Evolutionary conservation across 2,888 invertebrate species (phyloP), one percentile per base, ranked within the genome.

Genomic region (Ectropis crepuscularia): DNA sequence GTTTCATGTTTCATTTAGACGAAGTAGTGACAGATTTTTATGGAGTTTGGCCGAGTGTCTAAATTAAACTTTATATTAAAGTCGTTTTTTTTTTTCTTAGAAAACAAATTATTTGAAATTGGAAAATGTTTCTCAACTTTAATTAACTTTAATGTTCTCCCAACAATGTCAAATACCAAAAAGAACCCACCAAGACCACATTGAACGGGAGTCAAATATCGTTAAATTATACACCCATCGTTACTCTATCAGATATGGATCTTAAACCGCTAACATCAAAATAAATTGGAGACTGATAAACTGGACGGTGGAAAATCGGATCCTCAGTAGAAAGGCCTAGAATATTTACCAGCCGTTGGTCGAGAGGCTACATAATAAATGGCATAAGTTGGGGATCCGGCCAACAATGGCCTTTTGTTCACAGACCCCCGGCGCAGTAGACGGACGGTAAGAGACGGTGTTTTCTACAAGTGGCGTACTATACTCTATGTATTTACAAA

Each of bases 301-400:
- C 63, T 62, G 67, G 68, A 71, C 67, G 68, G 63, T 69, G 55
- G 62, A 68, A 70, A 70, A 70, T 74, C 63, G 67, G 61, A 69
- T 67, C 68, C 67, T 64, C 64, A 43, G 60, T 62, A 57, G 68
- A 67, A 64, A 69, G 67, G 68, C 63, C 73, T 65, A 68, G 70
- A 75, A 75, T 80, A 81, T 83, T 82, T 81, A 80, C 76, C 78
- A 80, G 73, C 77, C 78, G 76, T 72, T 74, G 77, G 81, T 74
- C 75, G 69, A 68, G 74, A 70, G 81, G 72, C 65, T 77, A 76
- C 76, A 79, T 83, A 83, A 86, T 85, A 77, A 85, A 86, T 85
- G 83, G 83, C 79, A 74, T 81, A 83, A 86, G 82, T 85, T 86
- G 71, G 75, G 75, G 74, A 76, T 75, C 76, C 73, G 62, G 51